A percentile compares a stretch with the other conserved stretches of the same genome.
phyloP scores from a whole-genome alignment of 2,888 invertebrate species.

The Uloborus plumipes region DNA sequence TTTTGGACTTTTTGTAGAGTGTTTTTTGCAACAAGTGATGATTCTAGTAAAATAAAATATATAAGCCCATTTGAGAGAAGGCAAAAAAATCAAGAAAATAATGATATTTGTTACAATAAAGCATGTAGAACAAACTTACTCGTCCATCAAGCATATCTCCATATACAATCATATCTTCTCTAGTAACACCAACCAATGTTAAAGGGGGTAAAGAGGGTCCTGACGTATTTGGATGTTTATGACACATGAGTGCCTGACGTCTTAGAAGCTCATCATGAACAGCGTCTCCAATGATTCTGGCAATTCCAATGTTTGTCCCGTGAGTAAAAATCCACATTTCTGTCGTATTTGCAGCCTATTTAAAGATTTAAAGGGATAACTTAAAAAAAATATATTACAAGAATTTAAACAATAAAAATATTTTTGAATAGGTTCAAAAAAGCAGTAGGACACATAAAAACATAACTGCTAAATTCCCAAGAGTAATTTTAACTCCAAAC shows the following conservation, averaged over 20 bases:
- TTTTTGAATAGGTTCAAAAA: too few species aligned
- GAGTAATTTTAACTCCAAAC: too few species aligned
- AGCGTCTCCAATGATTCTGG: slow-evolving; percentile 70
- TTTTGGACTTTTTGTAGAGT: too few species aligned
- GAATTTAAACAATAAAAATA: too few species aligned
- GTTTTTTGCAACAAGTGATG: too few species aligned
- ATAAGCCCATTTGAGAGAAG: not conserved
- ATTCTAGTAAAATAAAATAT: too few species aligned
- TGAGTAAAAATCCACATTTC: slow-evolving; percentile 71
- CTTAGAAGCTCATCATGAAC: slow-evolving; percentile 64
- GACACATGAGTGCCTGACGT: slow-evolving; percentile 67
- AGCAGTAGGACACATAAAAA: too few species aligned
- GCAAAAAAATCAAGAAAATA: not conserved
- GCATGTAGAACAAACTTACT: slow-evolving; percentile 27
- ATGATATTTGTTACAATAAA: not conserved
- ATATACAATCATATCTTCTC: slow-evolving; percentile 63
- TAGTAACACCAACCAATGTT: slow-evolving; percentile 62
- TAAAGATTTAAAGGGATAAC: not conserved
- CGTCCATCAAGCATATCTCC: slow-evolving; percentile 60
- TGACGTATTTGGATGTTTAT: slow-evolving; percentile 62
- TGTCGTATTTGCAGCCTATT: slow-evolving; percentile 71
- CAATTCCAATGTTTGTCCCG: slow-evolving; percentile 70
- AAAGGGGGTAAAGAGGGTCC: slow-evolving; percentile 43
- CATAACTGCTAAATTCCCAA: too few species aligned
- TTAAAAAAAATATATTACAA: too few species aligned